Base-by-base conservation (phyloP, 2,113 vertebrate species). In the Xenopus borealis region DNA sequence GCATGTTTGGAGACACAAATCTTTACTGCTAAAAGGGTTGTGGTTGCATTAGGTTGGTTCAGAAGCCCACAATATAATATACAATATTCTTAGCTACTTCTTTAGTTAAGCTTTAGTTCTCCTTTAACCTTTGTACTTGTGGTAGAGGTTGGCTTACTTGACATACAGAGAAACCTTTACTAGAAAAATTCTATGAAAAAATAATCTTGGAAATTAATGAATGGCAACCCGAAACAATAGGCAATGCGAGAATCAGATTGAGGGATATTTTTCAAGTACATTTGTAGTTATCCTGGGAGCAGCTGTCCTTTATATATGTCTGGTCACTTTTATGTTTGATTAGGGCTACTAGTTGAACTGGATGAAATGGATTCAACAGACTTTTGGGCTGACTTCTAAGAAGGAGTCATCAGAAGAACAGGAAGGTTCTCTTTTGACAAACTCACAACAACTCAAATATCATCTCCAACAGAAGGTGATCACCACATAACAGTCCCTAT, bases 271-370 rank as follows among this genome's bases (percentile, higher is more conserved):
- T 27, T 27, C 23, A 27, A 27, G 3, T 27, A 27, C 2, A 27
- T 27, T 27, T 27, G 23, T 3, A 27, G 23, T 27, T 40, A 40
- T 40, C 33, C 55, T 18, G 17, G 17, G 17, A 19, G 6, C 18
- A 58, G 17, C 55, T 18, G 17, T 10, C 55, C 6, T n/a, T 18
- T 55, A n/a, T 3, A 55, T n/a, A 55, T n/a, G 62, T 12, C 7
- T 27, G 23, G 27, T 9, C 7, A 53, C 58, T 55, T 67, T 78
- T 4, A 72, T 80, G 79, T 82, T 80, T 57, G 20, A 72, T 76
- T 80, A 93, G 92, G 91, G 92, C 92, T 89, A 46, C 71, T 92
- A 14, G 53, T 80, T 72, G 86, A 89, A 63, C 80, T 91, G 79
- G 85, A 83, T 65, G 89, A 92, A 45, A 85, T 86, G 69, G 69